A percentile compares a stretch with the other conserved stretches of the same genome.
Evolutionary conservation across 2,888 invertebrate genomes (phyloP).

Genomic region (Nycteola revayana): DNA sequence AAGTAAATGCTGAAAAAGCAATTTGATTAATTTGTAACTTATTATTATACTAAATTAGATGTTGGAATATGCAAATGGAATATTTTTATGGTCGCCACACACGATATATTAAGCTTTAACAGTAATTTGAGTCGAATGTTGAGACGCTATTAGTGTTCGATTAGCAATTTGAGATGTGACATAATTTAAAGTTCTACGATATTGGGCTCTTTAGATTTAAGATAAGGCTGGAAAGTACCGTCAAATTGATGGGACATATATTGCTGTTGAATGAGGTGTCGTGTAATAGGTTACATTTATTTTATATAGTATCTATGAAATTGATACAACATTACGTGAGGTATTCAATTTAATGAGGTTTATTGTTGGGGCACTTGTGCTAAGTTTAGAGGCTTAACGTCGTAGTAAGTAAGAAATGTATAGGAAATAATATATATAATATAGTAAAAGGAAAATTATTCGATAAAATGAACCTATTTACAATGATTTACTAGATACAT

Average conservation of each 20-base stretch:
- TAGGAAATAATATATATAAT: too few species aligned
- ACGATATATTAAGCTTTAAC: constrained; percentile 59
- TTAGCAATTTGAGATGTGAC: constrained; percentile 65
- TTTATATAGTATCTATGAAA: constrained; percentile 45
- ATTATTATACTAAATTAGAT: constrained; percentile 58
- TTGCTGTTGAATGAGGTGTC: constrained; percentile 53
- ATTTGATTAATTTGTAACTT: constrained; percentile 68
- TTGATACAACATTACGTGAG: constrained; percentile 48
- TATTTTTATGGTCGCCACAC: constrained; percentile 63
- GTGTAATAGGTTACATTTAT: constrained; percentile 44
- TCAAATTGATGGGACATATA: constrained; percentile 48
- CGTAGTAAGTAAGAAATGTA: constrained; percentile 8
- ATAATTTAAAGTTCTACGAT: constrained; percentile 40
- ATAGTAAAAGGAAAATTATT: too few species aligned
- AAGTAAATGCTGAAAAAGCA: constrained; percentile 48
- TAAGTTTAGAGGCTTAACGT: constrained; percentile 4
- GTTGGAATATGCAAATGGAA: constrained; percentile 66
- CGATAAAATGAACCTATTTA: too few species aligned
- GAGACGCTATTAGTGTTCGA: constrained; percentile 59
- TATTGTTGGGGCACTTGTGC: constrained; percentile 14
- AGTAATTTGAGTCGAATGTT: constrained; percentile 56
- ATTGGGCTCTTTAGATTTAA: constrained; percentile 36
- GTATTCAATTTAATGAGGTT: constrained; percentile 19
- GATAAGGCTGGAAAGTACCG: constrained; percentile 44
- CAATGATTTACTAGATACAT: too few species aligned